phyloP scores from a whole-genome alignment of 2,797 vertebrate species.

The Simalia tracyae region DNA sequence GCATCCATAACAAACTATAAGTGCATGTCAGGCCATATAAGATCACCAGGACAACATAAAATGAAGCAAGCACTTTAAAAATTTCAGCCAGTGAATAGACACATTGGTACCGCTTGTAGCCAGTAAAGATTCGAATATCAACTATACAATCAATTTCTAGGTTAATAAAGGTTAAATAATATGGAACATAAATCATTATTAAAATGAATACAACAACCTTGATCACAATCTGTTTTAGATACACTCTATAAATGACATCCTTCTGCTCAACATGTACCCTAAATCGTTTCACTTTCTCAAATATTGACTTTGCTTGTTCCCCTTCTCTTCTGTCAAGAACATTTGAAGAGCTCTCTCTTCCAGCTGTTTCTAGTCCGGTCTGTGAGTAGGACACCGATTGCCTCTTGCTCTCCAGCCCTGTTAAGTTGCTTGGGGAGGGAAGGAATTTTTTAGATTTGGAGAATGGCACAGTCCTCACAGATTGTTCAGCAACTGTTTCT shows the following conservation, averaged over 20 bases:
- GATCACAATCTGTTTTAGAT: conserved; percentile 80
- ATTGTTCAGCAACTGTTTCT: conserved; percentile 80
- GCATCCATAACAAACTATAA: conserved; percentile 83
- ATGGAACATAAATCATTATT: conserved; percentile 78
- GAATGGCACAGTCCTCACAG: conserved; percentile 67
- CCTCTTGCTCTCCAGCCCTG: conserved; percentile 67
- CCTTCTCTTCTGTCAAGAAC: conserved; percentile 82
- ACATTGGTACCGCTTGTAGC: conserved; percentile 81
- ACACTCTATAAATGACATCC: conserved; percentile 79
- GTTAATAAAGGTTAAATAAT: conserved; percentile 78
- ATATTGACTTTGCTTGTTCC: conserved; percentile 83
- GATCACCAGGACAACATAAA: conserved; percentile 78
- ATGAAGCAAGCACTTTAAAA: conserved; percentile 79
- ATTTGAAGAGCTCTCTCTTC: conserved; percentile 76
- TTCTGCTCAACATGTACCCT: conserved; percentile 79
- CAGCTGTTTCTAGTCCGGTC: conserved; percentile 71
- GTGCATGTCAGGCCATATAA: conserved; percentile 80
- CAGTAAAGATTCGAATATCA: conserved; percentile 79
- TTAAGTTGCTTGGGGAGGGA: conserved; percentile 66
- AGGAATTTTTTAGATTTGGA: conserved; percentile 72
- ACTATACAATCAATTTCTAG: conserved; percentile 80
- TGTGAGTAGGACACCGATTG: conserved; percentile 71
- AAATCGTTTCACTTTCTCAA: conserved; percentile 82
- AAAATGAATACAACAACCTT: conserved; percentile 77
- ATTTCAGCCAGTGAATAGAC: conserved; percentile 81